These are phyloP conservation scores for Callyntrura guangdongensis DNA, from an alignment of 2,888 invertebrate genomes.

Conservation along the genomic window DNA sequence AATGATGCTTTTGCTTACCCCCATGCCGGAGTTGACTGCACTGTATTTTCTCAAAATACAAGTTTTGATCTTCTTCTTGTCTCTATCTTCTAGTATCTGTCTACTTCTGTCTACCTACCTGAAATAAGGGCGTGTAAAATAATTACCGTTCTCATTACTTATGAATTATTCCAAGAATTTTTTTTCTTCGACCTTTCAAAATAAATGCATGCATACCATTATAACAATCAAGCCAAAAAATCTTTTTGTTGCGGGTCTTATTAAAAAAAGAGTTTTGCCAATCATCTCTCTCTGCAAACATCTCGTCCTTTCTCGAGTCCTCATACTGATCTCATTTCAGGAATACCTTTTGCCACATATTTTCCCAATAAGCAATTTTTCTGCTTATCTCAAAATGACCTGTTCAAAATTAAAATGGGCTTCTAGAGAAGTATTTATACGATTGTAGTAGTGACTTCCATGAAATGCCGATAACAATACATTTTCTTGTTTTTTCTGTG, in stretches of 20 bases:
- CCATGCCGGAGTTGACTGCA: constrained; percentile 16
- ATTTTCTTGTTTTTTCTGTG: not conserved
- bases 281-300: too few species aligned
- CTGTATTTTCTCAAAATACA: constrained; percentile 28
- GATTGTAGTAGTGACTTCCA: constrained; percentile 13
- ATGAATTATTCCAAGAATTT: constrained; percentile 66
- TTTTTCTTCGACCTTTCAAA: not conserved
- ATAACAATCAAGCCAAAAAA: not conserved
- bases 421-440: constrained; percentile 40
- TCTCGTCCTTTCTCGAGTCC: not conserved
- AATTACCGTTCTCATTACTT: constrained; percentile 58
- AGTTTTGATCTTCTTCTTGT: constrained; percentile 34
- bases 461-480: constrained; percentile 23
- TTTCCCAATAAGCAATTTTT: constrained; percentile 17
- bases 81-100: not conserved
- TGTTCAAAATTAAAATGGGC: constrained; percentile 49
- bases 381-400: constrained; percentile 5
- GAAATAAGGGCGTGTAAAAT: constrained; percentile 51
- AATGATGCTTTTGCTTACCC: constrained; percentile 47
- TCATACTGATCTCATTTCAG: constrained; percentile 11
- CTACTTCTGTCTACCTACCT: constrained; percentile 25
- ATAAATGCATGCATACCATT: not conserved
- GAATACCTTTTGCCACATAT: constrained; percentile 41
- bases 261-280: constrained; percentile 17
- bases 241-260: not conserved